phyloP scores from a whole-genome alignment of 2,888 invertebrate genomes.

The Ichneumon xanthorius region DNA sequence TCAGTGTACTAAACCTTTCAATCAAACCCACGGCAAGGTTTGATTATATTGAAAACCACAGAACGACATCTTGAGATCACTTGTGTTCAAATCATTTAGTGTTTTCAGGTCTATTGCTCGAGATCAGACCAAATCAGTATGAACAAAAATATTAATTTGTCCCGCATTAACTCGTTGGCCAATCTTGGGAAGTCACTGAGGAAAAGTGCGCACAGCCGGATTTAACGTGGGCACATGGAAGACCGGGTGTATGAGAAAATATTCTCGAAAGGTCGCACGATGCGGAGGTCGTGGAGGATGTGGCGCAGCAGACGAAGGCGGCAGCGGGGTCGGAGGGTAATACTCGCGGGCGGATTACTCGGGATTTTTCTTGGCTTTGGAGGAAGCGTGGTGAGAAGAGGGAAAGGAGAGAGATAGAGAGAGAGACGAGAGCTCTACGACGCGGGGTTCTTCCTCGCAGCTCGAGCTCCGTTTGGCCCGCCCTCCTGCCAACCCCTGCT shows the following conservation, averaged over 20 bases:
- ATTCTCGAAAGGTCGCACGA: constrained; percentile 57
- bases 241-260: constrained; percentile 38
- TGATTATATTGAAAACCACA: neutral
- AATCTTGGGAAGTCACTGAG: constrained; percentile 5
- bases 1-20: neutral
- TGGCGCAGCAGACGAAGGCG: constrained; percentile 54
- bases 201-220: neutral
- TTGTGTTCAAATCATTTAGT: neutral
- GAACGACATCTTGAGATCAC: neutral
- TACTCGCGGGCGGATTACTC: constrained; percentile 82
- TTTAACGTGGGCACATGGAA: neutral
- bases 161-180: neutral
- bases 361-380: constrained; percentile 79
- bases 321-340: constrained; percentile 76
- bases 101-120: neutral
- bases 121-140: neutral
- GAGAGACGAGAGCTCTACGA: constrained; percentile 70
- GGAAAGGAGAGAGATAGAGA: constrained; percentile 43
- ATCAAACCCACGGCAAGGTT: neutral
- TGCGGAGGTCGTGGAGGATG: constrained; percentile 53
- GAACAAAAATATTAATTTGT: neutral
- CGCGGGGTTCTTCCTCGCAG: constrained; percentile 76
- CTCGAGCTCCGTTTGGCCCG: constrained; percentile 66
- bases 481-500: constrained; percentile 78
- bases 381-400: constrained; percentile 33